Evolutionary conservation across 2,888 invertebrate genomes (phyloP), one percentile per base, ranked within the genome.

Genomic region (Erannis defoliaria): DNA sequence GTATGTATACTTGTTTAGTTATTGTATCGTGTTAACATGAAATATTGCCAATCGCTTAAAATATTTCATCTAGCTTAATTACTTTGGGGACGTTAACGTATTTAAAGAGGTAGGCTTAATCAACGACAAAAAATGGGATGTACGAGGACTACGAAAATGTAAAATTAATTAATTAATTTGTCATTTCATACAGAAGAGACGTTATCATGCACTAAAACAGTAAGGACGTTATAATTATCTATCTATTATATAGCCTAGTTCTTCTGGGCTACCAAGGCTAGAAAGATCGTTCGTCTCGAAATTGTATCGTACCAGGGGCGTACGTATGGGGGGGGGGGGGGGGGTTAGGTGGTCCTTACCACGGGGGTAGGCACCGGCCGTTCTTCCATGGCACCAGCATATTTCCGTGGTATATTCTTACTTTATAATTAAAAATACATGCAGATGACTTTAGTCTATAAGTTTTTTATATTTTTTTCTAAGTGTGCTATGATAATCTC

Each of bases 161-260:
- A 43, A 50, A 45, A 58, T 45, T 51, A 58, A 58, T 58, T 58
- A 51, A 58, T 51, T 45, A 49, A 51, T 58, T 58, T 58, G 57
- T 58, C 51, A 45, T 45, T 29, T 51, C 35, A 37, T 10, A 35
- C 19, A 12, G 35, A 35, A 19, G n/a, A 9, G 1, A 1, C 23
- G 5, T 5, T 31, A 51, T 16, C 19, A 6, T 5, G 18, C 14
- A n/a, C 26, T 18, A 23, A 19, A 2, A 10, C 37, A 55, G 55
- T 55, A 55, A 12, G 26, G 26, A 21, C 12, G 1, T 29, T n/a
- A 10, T 23, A 14, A 42, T 23, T 1, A 42, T 42, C n/a, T 9
- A 6, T 18, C 29, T n/a, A n/a, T n/a, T n/a, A n/a, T n/a, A n/a
- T n/a, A n/a, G n/a, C n/a, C n/a, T n/a, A n/a, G n/a, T n/a, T n/a